Conservation (phyloP, 2,113 vertebrate species). For the Gracilinanus agilis region DNA sequence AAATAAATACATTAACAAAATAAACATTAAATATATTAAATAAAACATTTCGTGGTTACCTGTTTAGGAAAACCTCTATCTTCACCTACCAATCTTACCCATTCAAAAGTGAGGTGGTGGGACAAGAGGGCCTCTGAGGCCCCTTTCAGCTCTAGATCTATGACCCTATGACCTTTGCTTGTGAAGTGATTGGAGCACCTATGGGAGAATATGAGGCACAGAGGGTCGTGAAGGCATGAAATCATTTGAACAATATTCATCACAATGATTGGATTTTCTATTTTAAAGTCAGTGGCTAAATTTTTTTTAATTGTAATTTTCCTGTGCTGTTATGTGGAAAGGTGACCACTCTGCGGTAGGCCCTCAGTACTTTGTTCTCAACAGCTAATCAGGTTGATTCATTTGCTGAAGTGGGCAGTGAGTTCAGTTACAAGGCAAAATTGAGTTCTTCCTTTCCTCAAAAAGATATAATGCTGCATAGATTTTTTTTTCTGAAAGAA, state of each 20-base stretch:
- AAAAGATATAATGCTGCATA: neutral
- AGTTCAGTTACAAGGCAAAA: constrained; percentile 58
- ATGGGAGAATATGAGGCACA: constrained; percentile 64
- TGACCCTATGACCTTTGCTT: neutral
- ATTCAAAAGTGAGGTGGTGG: neutral
- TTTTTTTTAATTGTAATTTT: constrained; percentile 82
- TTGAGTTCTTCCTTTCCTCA: constrained; percentile 66
- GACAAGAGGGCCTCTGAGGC: too few relatives aligned
- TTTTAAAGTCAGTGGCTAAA: constrained; percentile 74
- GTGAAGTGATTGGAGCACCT: neutral
- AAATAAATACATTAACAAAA: too few relatives aligned
- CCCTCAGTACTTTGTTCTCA: constrained; percentile 75
- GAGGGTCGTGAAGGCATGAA: constrained; percentile 75
- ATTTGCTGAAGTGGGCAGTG: constrained; percentile 69
- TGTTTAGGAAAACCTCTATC: neutral
- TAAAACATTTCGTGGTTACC: too few relatives aligned
- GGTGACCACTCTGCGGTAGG: constrained; percentile 80
- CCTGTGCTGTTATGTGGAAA: constrained; percentile 87
- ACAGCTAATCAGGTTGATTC: constrained; percentile 87
- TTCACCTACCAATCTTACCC: constrained; percentile 55
- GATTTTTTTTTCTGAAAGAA: constrained; percentile 47
- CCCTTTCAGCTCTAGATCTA: too few relatives aligned
- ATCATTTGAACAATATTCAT: constrained; percentile 74
- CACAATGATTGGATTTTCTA: constrained; percentile 80
- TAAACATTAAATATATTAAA: too few relatives aligned